Conservation (phyloP, 1,140 invertebrate species). For the Elysia chlorotica region DNA sequence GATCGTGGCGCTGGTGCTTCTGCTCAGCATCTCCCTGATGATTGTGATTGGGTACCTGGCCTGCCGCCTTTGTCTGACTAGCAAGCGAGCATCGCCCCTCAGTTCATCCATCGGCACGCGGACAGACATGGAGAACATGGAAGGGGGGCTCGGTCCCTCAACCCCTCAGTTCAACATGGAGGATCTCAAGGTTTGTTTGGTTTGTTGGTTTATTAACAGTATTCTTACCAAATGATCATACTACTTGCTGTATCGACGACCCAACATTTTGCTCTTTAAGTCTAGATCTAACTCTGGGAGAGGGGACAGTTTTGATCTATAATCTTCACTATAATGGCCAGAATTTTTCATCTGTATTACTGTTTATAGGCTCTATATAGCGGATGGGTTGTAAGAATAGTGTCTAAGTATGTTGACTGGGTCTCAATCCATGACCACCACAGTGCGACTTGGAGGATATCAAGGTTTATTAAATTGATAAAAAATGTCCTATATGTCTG, state of each 20-base stretch:
- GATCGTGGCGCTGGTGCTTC: slow-evolving; percentile 49
- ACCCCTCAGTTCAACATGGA: slow-evolving; percentile 43
- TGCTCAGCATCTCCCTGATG: slow-evolving; percentile 39
- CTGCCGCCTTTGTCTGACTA: slow-evolving; percentile 40
- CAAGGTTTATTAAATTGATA: too few species aligned
- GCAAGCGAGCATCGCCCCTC: slow-evolving; percentile 29
- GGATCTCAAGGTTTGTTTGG: slow-evolving; percentile 43
- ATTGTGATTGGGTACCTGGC: slow-evolving; percentile 38
- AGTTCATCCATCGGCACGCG: slow-evolving; percentile 38
- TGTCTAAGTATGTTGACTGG: too few species aligned
- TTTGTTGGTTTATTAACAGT: not conserved
- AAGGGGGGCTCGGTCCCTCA: not conserved
- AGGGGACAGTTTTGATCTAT: not conserved
- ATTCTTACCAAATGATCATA: too few species aligned
- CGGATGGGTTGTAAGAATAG: too few species aligned
- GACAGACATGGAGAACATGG: slow-evolving; percentile 1
- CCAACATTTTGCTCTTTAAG: not conserved
- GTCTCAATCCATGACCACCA: too few species aligned
- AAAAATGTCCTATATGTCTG: too few species aligned
- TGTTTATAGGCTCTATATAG: not conserved
- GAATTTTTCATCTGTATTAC: not conserved
- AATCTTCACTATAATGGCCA: not conserved
- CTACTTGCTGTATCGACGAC: too few species aligned
- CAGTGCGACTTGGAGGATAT: too few species aligned
- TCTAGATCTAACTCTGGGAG: not conserved